phyloP scores from a whole-genome alignment of 1,140 invertebrate genomes.

The Lucilia sericata region DNA sequence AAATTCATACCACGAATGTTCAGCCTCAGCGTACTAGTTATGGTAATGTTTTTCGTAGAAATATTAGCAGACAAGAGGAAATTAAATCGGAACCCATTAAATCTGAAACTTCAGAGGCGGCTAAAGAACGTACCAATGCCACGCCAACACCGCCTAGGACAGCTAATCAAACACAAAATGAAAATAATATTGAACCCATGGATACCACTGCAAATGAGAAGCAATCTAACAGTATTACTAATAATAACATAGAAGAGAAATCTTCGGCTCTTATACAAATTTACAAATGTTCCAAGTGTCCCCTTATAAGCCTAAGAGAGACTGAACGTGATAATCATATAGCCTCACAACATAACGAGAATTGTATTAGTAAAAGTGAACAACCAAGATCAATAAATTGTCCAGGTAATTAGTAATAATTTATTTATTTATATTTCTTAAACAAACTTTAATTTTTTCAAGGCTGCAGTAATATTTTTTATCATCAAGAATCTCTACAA shows the following conservation, averaged over 20 bases:
- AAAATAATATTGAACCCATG: not conserved
- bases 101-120: conserved; percentile 56
- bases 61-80: conserved; percentile 54
- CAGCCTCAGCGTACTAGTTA: conserved; percentile 59
- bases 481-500: conserved; percentile 65
- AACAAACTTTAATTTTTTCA: not conserved
- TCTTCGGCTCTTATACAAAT: not conserved
- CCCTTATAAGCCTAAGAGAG: conserved; percentile 44
- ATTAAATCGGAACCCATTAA: conserved; percentile 66
- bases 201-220: not conserved
- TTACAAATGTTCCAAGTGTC: conserved; percentile 42
- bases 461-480: conserved; percentile 70
- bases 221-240: not conserved
- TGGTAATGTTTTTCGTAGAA: conserved; percentile 58
- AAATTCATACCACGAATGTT: conserved; percentile 63
- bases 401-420: conserved; percentile 36
- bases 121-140: conserved; percentile 59
- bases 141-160: conserved; percentile 59
- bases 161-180: conserved; percentile 23
- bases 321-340: conserved; percentile 36
- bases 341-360: not conserved
- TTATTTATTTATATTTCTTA: not conserved
- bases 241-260: not conserved
- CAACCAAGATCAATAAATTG: not conserved
- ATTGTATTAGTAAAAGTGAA: not conserved